phyloP scores from a whole-genome alignment of 2,113 vertebrate genomes.

The Notarius quadriscutis region DNA sequence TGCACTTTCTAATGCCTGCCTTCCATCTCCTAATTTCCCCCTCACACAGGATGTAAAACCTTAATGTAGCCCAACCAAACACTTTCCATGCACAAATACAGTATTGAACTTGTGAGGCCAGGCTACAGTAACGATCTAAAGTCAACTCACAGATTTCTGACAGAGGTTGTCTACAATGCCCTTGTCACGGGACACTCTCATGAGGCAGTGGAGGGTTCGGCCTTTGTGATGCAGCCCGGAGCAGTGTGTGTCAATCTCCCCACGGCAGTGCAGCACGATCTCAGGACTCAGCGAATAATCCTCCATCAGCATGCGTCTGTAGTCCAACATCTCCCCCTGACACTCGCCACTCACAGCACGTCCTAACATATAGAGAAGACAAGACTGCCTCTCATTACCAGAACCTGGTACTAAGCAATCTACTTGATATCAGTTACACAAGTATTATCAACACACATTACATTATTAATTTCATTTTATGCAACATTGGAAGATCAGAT shows the following conservation, averaged over 20 bases:
- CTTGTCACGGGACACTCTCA: constrained; percentile 87
- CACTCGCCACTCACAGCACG: constrained; percentile 92
- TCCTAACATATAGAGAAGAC: constrained; percentile 66
- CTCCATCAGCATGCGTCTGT: constrained; percentile 96
- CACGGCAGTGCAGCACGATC: constrained; percentile 92
- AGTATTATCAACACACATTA: not conserved
- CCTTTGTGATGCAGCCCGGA: constrained; percentile 94
- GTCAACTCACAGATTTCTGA: constrained; percentile 85
- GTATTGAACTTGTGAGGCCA: not conserved
- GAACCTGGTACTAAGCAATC: not conserved
- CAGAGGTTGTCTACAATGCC: constrained; percentile 81
- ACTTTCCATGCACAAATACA: not conserved
- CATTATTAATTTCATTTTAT: not conserved
- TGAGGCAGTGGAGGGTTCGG: constrained; percentile 93
- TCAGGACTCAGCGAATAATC: constrained; percentile 95
- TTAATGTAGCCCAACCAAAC: not conserved
- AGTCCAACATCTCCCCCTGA: constrained; percentile 97
- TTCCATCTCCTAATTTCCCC: not conserved
- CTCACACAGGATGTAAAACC: not conserved
- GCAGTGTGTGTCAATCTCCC: constrained; percentile 92
- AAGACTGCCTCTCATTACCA: not conserved
- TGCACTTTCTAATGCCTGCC: not conserved
- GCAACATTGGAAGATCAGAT: not conserved
- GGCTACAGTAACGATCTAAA: not conserved
- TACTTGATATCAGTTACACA: not conserved